These are phyloP conservation scores for Antennarius striatus DNA, from an alignment of 2,113 vertebrate species.

Conservation along the genomic window DNA sequence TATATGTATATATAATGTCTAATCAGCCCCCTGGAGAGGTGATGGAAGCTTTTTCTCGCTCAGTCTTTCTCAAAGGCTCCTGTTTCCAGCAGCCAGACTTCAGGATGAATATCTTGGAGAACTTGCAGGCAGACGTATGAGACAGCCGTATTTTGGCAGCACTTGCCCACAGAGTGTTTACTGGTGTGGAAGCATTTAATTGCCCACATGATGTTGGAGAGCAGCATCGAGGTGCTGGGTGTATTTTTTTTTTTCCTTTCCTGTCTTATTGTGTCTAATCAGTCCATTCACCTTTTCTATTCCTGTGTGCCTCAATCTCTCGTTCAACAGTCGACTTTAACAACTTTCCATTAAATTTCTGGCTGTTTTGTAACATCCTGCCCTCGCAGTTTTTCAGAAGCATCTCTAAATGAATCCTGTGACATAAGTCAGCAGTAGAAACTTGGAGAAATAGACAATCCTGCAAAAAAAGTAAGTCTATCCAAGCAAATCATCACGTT, in stretches of 20 bases:
- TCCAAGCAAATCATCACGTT: too few species aligned
- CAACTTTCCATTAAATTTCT: background rate
- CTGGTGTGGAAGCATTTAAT: conserved; percentile 68
- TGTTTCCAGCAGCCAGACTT: conserved; percentile 17
- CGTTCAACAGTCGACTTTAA: background rate
- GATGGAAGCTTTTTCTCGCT: conserved; percentile 7
- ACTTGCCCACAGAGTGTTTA: conserved; percentile 41
- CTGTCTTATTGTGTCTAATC: conserved; percentile 28
- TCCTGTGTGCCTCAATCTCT: conserved; percentile 1
- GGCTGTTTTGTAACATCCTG: too few species aligned
- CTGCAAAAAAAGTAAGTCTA: too few species aligned
- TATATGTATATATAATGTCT: background rate
- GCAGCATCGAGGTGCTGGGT: conserved; percentile 20
- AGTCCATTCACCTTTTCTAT: conserved; percentile 30
- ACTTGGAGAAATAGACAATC: too few species aligned
- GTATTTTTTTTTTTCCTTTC: conserved; percentile 36
- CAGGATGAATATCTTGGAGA: conserved; percentile 31
- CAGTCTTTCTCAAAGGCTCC: background rate
- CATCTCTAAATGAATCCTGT: too few species aligned
- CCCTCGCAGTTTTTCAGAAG: too few species aligned
- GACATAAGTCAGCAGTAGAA: too few species aligned
- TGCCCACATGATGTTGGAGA: conserved; percentile 46
- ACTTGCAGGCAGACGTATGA: conserved; percentile 9
- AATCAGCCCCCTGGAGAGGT: background rate
- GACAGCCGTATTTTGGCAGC: conserved; percentile 45